Conservation (phyloP, 2,888 invertebrate species). For the Aelia acuminata region DNA sequence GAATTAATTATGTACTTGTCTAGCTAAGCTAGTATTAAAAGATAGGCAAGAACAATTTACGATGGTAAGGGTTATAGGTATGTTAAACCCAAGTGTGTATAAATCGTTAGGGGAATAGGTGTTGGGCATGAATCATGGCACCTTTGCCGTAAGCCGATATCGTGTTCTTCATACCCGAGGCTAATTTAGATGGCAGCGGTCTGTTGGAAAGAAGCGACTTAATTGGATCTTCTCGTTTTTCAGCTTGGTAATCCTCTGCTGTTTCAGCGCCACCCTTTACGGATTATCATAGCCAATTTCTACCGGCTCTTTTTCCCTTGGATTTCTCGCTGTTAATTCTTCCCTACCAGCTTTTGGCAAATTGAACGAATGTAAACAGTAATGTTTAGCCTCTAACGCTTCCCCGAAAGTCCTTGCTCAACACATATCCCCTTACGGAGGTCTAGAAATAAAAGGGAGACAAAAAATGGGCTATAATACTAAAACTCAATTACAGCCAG, state of each 20-base stretch:
- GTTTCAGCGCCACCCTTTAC: not conserved
- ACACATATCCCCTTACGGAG: not conserved
- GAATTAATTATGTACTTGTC: too few species aligned
- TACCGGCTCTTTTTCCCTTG: not conserved
- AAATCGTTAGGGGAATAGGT: not conserved
- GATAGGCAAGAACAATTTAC: too few species aligned
- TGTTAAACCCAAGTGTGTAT: not conserved
- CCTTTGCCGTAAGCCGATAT: constrained; percentile 1
- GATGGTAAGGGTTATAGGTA: too few species aligned
- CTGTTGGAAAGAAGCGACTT: constrained; percentile 4
- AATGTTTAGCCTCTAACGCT: not conserved
- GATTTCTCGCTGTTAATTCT: not conserved
- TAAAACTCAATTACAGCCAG: constrained; percentile 26
- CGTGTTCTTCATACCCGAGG: constrained; percentile 4
- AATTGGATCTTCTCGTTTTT: constrained; percentile 36
- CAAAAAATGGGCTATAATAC: constrained; percentile 32
- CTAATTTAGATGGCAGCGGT: not conserved
- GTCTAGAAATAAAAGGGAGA: constrained; percentile 27
- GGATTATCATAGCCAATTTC: constrained; percentile 34
- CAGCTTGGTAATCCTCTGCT: not conserved
- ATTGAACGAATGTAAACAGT: constrained; percentile 27
- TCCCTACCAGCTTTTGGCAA: constrained; percentile 27
- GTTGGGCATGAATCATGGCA: not conserved
- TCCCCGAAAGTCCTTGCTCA: constrained; percentile 1
- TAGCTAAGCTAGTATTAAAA: too few species aligned